These are phyloP conservation scores for Callithrix jacchus DNA, from an alignment of 2,113 vertebrate genomes.

Conservation along the genomic window DNA sequence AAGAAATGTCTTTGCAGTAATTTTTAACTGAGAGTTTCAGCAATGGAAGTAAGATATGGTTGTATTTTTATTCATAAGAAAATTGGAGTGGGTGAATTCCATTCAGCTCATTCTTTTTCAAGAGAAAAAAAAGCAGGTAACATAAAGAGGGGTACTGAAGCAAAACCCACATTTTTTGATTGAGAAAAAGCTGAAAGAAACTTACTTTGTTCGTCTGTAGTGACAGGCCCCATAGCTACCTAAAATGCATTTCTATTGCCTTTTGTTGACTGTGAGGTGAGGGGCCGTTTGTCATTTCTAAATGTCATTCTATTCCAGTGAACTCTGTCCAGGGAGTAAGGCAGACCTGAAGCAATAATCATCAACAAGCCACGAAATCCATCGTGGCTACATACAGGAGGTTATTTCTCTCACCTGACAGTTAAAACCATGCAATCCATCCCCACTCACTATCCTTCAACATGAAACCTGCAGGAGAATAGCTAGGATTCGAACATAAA, in stretches of 20 bases:
- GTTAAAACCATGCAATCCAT: neutral
- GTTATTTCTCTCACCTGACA: conserved; percentile 29
- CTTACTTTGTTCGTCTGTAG: neutral
- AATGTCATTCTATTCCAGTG: neutral
- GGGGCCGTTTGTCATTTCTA: conserved; percentile 18
- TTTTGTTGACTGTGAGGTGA: conserved; percentile 26
- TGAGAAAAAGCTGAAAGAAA: conserved; percentile 45
- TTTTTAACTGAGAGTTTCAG: conserved; percentile 28
- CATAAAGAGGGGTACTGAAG: neutral
- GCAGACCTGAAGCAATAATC: neutral
- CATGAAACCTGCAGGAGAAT: neutral
- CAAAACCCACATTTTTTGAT: conserved; percentile 27
- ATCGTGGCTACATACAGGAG: neutral
- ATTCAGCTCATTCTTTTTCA: neutral
- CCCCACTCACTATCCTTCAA: neutral
- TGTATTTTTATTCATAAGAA: conserved; percentile 35
- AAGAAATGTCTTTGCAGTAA: neutral
- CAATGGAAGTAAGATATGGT: conserved; percentile 28
- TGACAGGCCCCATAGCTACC: neutral
- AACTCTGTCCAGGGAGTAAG: conserved; percentile 37
- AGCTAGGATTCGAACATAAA: conserved; percentile 13
- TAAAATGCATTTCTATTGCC: neutral
- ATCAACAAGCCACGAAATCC: conserved; percentile 4
- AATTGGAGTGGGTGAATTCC: neutral
- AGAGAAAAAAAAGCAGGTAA: neutral